These are phyloP conservation scores for Tromatobia lineatoria DNA, from an alignment of 2,888 invertebrate species.

Conservation along the genomic window DNA sequence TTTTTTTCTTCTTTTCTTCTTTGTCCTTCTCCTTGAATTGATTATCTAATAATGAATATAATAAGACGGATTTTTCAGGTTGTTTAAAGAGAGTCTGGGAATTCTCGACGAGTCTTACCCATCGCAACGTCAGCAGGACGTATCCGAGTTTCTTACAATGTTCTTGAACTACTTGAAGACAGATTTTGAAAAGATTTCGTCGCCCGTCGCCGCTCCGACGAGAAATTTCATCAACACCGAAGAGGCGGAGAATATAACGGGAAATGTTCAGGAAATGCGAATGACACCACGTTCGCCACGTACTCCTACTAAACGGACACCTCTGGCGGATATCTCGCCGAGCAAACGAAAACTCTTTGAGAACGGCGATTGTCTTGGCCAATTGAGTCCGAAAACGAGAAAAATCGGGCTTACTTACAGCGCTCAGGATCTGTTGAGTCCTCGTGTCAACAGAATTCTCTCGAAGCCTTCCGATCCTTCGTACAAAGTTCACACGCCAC, in stretches of 20 bases:
- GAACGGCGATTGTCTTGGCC: constrained; percentile 16
- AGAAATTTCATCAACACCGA: constrained; percentile 51
- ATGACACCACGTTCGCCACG: constrained; percentile 53
- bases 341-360: constrained; percentile 45
- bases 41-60: not conserved
- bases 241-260: constrained; percentile 75
- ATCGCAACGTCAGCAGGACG: constrained; percentile 81
- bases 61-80: constrained; percentile 20
- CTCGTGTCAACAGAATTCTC: constrained; percentile 60
- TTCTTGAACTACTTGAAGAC: constrained; percentile 79
- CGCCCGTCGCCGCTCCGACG: constrained; percentile 4
- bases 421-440: constrained; percentile 68
- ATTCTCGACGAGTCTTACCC: constrained; percentile 78
- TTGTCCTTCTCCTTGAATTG: constrained; percentile 8
- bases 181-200: constrained; percentile 74
- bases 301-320: constrained; percentile 73
- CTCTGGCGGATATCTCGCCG: constrained; percentile 74
- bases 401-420: constrained; percentile 61
- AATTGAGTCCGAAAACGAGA: constrained; percentile 43
- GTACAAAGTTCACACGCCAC: constrained; percentile 70
- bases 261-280: constrained; percentile 69
- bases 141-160: constrained; percentile 80
- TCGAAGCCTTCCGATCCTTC: constrained; percentile 68
- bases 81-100: constrained; percentile 78
- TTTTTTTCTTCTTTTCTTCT: constrained; percentile 13